phyloP scores from a whole-genome alignment of 2,113 vertebrate genomes.

The Columba livia region DNA sequence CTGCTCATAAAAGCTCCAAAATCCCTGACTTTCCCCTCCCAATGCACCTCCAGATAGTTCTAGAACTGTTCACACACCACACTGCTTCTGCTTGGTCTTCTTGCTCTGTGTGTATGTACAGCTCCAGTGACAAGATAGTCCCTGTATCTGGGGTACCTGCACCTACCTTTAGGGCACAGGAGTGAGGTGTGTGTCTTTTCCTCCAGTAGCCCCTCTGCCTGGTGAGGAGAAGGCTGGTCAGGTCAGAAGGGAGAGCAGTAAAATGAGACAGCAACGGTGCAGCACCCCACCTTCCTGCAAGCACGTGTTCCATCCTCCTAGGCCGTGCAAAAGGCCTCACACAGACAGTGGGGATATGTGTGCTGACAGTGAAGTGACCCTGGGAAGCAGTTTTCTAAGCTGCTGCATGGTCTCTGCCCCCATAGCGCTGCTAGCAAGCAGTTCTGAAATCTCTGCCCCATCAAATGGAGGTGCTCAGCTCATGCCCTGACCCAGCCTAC shows the following conservation, averaged over 20 bases:
- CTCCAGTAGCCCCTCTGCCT: slow-evolving; percentile 59
- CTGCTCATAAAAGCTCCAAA: not conserved
- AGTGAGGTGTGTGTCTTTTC: slow-evolving; percentile 59
- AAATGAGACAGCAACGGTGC: not conserved
- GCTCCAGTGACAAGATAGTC: not conserved
- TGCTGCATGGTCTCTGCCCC: not conserved
- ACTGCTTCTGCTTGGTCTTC: not conserved
- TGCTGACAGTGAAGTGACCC: too few relatives aligned
- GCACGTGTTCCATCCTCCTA: not conserved
- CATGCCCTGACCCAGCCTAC: too few relatives aligned
- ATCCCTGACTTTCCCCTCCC: not conserved
- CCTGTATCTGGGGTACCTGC: not conserved
- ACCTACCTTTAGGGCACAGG: slow-evolving; percentile 62
- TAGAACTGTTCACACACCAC: not conserved
- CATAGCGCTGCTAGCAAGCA: not conserved
- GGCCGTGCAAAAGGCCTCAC: not conserved
- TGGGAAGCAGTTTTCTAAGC: not conserved
- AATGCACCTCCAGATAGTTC: not conserved
- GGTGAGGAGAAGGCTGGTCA: not conserved
- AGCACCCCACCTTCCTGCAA: not conserved
- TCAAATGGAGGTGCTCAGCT: not conserved
- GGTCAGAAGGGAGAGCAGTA: not conserved
- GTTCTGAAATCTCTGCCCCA: not conserved
- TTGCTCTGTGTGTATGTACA: not conserved
- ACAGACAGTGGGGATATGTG: not conserved